A percentile compares a stretch with the other conserved stretches of the same genome.
These are phyloP conservation scores for Centropristis striata DNA, from an alignment of 2,113 vertebrate species.

Conservation along the genomic window DNA sequence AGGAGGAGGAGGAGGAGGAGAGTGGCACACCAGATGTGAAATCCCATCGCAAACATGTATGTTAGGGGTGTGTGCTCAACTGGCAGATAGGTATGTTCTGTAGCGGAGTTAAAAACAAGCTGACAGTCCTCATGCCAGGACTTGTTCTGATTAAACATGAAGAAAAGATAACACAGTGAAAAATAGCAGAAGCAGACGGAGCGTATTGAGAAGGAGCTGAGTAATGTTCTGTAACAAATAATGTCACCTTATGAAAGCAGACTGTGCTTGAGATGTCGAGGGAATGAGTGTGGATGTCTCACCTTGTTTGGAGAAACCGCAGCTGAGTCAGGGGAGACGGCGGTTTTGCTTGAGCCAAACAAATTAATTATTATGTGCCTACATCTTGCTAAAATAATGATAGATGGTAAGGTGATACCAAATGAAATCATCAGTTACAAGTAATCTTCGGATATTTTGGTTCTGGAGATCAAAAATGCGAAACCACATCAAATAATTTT, in stretches of 20 bases:
- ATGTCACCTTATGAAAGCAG: slow-evolving; percentile 6
- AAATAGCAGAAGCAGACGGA: background rate
- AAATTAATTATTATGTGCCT: slow-evolving; percentile 29
- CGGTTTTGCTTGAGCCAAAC: background rate
- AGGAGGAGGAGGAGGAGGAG: slow-evolving; percentile 30
- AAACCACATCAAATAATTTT: slow-evolving; percentile 10
- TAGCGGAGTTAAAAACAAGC: slow-evolving; percentile 12
- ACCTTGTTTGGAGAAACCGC: slow-evolving; percentile 40
- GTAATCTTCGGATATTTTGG: slow-evolving; percentile 24
- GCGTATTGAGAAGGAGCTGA: background rate
- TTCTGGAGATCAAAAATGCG: background rate
- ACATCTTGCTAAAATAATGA: slow-evolving; percentile 37
- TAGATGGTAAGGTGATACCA: slow-evolving; percentile 31
- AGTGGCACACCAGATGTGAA: slow-evolving; percentile 69
- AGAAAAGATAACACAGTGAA: background rate
- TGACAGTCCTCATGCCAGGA: slow-evolving; percentile 38
- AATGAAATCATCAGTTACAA: slow-evolving; percentile 33
- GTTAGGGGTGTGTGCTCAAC: slow-evolving; percentile 38
- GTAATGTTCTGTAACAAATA: slow-evolving; percentile 8
- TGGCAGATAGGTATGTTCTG: slow-evolving; percentile 35
- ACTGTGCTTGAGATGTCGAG: background rate
- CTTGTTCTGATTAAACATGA: slow-evolving; percentile 52
- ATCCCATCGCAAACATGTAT: slow-evolving; percentile 60
- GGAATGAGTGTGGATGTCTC: slow-evolving; percentile 30
- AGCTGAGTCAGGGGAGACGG: slow-evolving; percentile 56